Percentiles rank a stretch among this genome's conserved stretches.
phyloP scores from a whole-genome alignment of 2,113 vertebrate species.

The Catharus fuscescens region DNA sequence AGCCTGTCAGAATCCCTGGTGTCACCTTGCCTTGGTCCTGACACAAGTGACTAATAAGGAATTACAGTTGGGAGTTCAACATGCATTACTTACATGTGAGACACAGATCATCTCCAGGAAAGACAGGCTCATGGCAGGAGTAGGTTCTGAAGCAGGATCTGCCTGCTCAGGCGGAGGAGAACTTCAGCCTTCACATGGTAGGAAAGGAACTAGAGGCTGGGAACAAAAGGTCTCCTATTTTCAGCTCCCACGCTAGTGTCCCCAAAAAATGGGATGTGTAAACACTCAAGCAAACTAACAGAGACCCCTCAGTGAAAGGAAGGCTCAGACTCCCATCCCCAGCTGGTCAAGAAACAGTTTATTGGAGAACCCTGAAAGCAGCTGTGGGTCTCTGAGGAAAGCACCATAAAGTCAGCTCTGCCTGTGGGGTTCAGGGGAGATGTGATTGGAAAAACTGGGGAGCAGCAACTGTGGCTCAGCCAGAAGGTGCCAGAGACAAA shows the following conservation, averaged over 20 bases:
- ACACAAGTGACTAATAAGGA: neutral
- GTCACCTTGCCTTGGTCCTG: neutral
- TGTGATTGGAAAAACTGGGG: fast-evolving
- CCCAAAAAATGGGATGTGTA: neutral
- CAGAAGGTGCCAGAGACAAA: neutral
- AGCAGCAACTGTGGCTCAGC: neutral
- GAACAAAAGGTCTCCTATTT: neutral
- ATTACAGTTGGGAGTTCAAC: neutral
- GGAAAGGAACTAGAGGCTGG: neutral
- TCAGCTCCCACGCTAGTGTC: neutral
- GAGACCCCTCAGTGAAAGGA: neutral
- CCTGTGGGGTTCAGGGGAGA: neutral
- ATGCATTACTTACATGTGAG: fast-evolving
- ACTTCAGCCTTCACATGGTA: neutral
- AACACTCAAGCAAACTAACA: neutral
- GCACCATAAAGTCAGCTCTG: neutral
- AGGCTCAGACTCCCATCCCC: neutral
- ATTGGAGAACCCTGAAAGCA: neutral
- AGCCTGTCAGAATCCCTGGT: neutral
- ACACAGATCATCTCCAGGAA: neutral
- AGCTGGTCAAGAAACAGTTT: neutral
- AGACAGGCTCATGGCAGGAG: neutral
- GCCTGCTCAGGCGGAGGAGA: neutral
- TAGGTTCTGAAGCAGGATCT: neutral
- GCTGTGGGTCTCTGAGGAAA: neutral